Evolutionary conservation across 2,797 vertebrate species (phyloP), one percentile per base, ranked within the genome.

Genomic region (Gallinago nigripennis): DNA sequence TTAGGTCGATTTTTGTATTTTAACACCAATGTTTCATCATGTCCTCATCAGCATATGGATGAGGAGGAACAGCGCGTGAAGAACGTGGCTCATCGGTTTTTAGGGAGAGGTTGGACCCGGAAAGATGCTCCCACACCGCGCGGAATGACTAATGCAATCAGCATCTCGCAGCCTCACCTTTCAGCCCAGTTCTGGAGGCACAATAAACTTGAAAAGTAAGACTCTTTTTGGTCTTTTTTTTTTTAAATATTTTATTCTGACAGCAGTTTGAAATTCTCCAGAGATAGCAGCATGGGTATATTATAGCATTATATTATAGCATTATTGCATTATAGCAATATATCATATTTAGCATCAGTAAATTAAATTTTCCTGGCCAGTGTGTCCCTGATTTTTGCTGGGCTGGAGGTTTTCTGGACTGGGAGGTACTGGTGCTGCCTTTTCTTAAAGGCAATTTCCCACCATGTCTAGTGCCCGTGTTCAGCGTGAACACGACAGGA

Each of bases 331-430:
- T 39, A 39, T 39, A 39, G 39, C 39, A 39, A 39, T 39, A 39
- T 39, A 39, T 39, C 39, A 39, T 14, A 11, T 31, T 25, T 71
- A 64, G n/a, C 51, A 25, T 33, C 0, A 2, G 24, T 28, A 58
- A 78, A 48, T 60, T 6, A 46, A 45, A 33, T 54, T 79, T 83
- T 84, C 46, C 30, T 35, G 60, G 46, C 17, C 1, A 1, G 20
- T 2, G 2, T 7, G 24, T 45, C 58, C 50, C 30, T 2, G 37
- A 1, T 2, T 15, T 57, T 41, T 31, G 41, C 25, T 17, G 8
- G 9, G 64, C n/a, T 30, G 18, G 46, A 33, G 35, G 33, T 68
- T 53, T 61, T 8, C 41, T 73, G 19, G 37, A 21, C 30, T 9
- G 30, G 25, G 14, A 54, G 12, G 15, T 54, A 45, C 45, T 0